Base-by-base conservation (phyloP, 2,888 invertebrate species). In the Drosophila ustulata region DNA sequence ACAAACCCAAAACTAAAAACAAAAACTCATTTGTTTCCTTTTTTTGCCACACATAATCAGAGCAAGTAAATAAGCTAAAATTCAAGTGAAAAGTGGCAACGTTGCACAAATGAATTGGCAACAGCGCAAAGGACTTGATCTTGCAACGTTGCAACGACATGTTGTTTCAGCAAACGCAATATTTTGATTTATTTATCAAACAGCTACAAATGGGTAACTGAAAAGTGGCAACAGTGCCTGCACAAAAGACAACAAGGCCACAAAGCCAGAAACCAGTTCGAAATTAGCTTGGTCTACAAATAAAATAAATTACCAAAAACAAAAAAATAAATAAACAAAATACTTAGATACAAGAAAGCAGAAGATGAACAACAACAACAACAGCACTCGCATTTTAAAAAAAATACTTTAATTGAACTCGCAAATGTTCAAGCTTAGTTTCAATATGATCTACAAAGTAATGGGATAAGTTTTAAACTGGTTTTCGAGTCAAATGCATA, bases 351-450 rank as follows among this genome's bases (percentile, higher is more conserved):
- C 50, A 51, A 58, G 13, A 58, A 49, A 52, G 28, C 61, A 49
- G 28, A 52, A 47, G 23, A 45, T 18, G 50, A 52, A 32, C 34
- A 51, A 5, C 25, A 49, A 52, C 45, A 80, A 86, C 83, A 75
- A 78, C 85, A 85, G 84, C 85, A 85, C 84, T 85, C 84, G 84
- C 84, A 85, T 85, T 85, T 79, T 75, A 46, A 61, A 64, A 61
- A 62, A 25, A 37, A 46, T n/a, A 63, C 41, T 50, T 66, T 30
- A 71, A 77, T 59, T 59, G 46, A 64, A 66, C 68, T 70, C 37
- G 49, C 37, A 53, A 45, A 26, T 8, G 45, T 56, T 50, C 23
- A 70, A 70, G 75, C 75, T 75, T 73, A 71, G 61, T 78, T 79
- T 76, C 65, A 62, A 67, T 57, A 57, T 47, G 46, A 50, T 66